Percentiles rank a stretch among this genome's conserved stretches.
Evolutionary conservation across 1,140 invertebrate species (phyloP).

Genomic region (Helicorthomorpha holstii): DNA sequence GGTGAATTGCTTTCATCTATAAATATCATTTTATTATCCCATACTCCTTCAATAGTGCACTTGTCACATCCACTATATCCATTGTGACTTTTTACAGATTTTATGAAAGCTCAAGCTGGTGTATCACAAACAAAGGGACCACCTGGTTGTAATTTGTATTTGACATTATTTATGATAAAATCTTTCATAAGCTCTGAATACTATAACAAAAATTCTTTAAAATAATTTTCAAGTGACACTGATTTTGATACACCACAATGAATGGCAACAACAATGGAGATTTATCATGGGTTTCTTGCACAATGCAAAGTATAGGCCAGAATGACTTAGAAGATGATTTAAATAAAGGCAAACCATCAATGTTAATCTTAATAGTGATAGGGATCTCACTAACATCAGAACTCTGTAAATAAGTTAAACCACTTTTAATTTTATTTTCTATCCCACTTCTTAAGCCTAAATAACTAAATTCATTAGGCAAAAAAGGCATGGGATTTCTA

Average conservation of each 20-base stretch:
- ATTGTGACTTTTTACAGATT: conserved; percentile 19
- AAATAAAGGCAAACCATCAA: no score
- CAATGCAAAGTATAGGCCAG: conserved; percentile 19
- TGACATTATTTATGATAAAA: conserved; percentile 14
- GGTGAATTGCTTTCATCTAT: conserved; percentile 14
- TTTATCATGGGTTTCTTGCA: conserved; percentile 10
- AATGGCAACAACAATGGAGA: conserved; percentile 14
- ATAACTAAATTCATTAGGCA: no score
- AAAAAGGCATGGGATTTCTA: no score
- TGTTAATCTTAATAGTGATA: no score
- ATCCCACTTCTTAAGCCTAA: no score
- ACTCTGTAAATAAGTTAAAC: no score
- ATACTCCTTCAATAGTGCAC: conserved; percentile 18
- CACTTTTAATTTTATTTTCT: no score
- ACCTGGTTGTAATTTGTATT: conserved; percentile 14
- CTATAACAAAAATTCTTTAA: conserved; percentile 19
- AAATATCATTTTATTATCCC: conserved; percentile 11
- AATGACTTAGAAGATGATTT: no score
- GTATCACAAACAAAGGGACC: no score
- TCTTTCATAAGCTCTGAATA: conserved; percentile 10
- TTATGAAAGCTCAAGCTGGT: conserved; percentile 24
- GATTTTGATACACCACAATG: conserved; percentile 21
- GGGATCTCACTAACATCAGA: no score
- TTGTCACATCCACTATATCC: conserved; percentile 23
- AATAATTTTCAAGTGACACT: conserved; percentile 14